phyloP scores from a whole-genome alignment of 2,113 vertebrate genomes.

The Eonycteris spelaea region DNA sequence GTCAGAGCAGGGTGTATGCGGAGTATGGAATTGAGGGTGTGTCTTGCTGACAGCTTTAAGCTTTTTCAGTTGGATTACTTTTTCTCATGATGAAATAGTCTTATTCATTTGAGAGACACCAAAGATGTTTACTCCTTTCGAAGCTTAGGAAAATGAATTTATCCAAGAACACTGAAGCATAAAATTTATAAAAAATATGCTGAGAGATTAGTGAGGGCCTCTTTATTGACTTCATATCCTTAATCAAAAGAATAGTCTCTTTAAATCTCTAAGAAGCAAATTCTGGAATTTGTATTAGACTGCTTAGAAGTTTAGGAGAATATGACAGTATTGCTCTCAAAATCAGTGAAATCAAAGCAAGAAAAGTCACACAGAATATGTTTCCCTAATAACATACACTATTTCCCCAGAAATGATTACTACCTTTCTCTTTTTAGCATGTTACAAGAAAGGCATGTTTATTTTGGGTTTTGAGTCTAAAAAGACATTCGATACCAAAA shows the following conservation, averaged over 20 bases:
- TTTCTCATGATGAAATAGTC: slow-evolving; percentile 21
- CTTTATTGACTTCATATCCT: neutral
- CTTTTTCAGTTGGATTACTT: slow-evolving; percentile 39
- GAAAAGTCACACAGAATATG: neutral
- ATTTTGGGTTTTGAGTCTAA: slow-evolving; percentile 27
- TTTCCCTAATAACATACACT: neutral
- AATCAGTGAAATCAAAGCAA: neutral
- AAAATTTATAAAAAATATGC: slow-evolving; percentile 14
- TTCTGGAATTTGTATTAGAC: neutral
- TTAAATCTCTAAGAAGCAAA: neutral
- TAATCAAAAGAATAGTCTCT: slow-evolving; percentile 13
- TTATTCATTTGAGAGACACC: neutral
- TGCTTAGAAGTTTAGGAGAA: neutral
- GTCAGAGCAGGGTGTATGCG: neutral
- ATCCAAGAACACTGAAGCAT: neutral
- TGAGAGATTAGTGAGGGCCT: neutral
- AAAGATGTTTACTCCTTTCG: slow-evolving; percentile 7
- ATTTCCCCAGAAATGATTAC: slow-evolving; percentile 8
- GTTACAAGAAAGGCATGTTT: slow-evolving; percentile 6
- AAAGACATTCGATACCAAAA: slow-evolving; percentile 45
- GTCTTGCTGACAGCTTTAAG: neutral
- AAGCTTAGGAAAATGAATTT: slow-evolving; percentile 26
- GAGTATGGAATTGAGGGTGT: neutral
- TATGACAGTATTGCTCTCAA: neutral
- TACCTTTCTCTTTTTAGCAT: neutral